Conservation (phyloP, 1,140 invertebrate genomes). For the Aethina tumida region DNA sequence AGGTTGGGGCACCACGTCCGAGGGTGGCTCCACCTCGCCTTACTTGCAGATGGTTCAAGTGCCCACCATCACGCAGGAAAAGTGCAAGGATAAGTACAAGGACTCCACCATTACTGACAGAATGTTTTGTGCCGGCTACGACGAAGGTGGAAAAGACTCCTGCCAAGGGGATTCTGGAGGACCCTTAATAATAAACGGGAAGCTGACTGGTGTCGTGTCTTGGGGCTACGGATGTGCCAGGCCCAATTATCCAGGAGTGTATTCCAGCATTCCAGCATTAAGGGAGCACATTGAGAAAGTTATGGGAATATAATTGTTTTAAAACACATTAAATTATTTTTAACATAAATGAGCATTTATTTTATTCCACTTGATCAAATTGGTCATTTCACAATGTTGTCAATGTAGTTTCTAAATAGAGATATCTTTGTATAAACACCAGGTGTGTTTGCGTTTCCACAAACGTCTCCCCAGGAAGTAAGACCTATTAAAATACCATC, state of each 20-base stretch:
- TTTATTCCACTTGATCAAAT: no score
- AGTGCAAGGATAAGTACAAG: conserved; percentile 9
- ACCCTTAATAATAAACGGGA: conserved; percentile 38
- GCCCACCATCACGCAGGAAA: conserved; percentile 6
- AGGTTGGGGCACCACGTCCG: conserved; percentile 42
- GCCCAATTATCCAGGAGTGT: conserved; percentile 18
- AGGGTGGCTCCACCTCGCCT: conserved; percentile 8
- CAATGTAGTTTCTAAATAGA: conserved; percentile 24
- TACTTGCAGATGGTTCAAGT: conserved; percentile 20
- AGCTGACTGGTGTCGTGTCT: conserved; percentile 45
- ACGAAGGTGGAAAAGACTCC: conserved; percentile 40
- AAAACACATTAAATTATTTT: no score
- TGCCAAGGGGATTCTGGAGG: conserved; percentile 60
- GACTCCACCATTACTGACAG: conserved; percentile 29
- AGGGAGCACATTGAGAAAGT: no score
- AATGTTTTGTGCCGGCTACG: conserved; percentile 33
- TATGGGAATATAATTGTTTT: no score
- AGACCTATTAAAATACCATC: conserved; percentile 31
- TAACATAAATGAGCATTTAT: no score
- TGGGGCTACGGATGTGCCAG: conserved; percentile 37
- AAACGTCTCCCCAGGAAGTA: conserved; percentile 35
- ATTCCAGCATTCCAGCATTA: conserved; percentile 10
- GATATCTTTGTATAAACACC: conserved; percentile 36
- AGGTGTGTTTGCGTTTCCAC: conserved; percentile 37
- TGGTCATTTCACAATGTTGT: conserved; percentile 7